Conservation (phyloP, 2,797 vertebrate genomes). For the Tauraco hartlaubi region DNA sequence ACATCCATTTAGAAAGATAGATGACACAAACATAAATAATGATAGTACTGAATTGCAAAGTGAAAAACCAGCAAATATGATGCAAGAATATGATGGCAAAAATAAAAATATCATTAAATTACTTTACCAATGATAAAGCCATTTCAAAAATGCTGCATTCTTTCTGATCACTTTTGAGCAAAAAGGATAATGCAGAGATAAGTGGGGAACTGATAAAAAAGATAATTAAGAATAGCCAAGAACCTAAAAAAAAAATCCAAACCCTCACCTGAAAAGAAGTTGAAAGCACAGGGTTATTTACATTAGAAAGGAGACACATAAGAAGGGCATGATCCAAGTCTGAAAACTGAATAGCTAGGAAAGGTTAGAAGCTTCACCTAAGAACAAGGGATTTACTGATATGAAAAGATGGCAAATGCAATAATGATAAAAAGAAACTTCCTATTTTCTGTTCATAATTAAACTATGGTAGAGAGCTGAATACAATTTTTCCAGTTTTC, state of each 20-base stretch:
- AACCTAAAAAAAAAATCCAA: neutral
- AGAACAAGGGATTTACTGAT: neutral
- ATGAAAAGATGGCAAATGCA: neutral
- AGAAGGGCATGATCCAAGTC: neutral
- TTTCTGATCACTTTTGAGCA: neutral
- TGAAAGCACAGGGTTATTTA: constrained; percentile 36
- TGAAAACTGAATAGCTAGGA: neutral
- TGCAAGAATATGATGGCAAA: neutral
- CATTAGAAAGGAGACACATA: neutral
- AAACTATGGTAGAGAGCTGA: neutral
- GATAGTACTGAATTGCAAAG: neutral
- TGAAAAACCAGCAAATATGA: neutral
- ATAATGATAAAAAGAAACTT: neutral
- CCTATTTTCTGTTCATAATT: neutral
- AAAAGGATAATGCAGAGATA: neutral
- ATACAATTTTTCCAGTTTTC: neutral
- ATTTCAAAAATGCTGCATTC: neutral
- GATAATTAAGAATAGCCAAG: neutral
- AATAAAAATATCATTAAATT: neutral
- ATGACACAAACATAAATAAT: neutral
- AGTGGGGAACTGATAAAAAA: neutral
- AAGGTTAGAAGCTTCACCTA: neutral
- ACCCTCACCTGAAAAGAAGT: neutral
- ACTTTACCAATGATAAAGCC: neutral
- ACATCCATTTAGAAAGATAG: neutral